Evolutionary conservation across 2,888 invertebrate genomes (phyloP).

Genomic region (Tuberolachnus salignus): DNA sequence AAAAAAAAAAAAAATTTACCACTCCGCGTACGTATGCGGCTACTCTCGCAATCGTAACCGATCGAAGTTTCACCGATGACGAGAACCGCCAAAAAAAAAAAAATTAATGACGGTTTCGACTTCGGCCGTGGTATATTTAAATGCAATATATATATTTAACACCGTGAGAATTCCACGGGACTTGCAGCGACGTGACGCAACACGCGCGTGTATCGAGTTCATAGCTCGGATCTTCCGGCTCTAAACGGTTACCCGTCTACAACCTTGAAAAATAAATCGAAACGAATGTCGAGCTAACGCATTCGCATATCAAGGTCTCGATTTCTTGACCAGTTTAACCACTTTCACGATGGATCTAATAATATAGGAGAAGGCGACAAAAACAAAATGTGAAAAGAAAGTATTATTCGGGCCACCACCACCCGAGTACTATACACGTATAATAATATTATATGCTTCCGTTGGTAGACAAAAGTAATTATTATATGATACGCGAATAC

Average conservation of each 20-base stretch:
- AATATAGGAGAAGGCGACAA: conserved; percentile 25
- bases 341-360: conserved; percentile 49
- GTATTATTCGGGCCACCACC: conserved; percentile 34
- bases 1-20: conserved; percentile 7
- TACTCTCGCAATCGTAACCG: conserved; percentile 13
- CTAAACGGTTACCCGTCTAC: not conserved
- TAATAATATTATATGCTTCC: not conserved
- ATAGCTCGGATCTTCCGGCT: no score
- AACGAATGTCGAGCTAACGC: conserved; percentile 2
- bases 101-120: no score
- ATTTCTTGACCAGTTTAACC: conserved; percentile 56
- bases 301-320: conserved; percentile 43
- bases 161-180: no score
- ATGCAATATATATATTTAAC: not conserved
- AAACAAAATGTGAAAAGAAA: conserved; percentile 53
- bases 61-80: conserved; percentile 24
- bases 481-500: conserved; percentile 20
- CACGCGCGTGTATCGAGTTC: not conserved
- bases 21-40: not conserved
- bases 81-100: not conserved
- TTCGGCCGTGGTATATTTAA: no score
- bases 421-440: conserved; percentile 1
- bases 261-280: conserved; percentile 49
- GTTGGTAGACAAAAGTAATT: conserved; percentile 13
- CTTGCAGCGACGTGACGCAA: not conserved